Evolutionary conservation across 2,797 vertebrate genomes (phyloP), one percentile per base, ranked within the genome.

Genomic region (Acanthis flammea): DNA sequence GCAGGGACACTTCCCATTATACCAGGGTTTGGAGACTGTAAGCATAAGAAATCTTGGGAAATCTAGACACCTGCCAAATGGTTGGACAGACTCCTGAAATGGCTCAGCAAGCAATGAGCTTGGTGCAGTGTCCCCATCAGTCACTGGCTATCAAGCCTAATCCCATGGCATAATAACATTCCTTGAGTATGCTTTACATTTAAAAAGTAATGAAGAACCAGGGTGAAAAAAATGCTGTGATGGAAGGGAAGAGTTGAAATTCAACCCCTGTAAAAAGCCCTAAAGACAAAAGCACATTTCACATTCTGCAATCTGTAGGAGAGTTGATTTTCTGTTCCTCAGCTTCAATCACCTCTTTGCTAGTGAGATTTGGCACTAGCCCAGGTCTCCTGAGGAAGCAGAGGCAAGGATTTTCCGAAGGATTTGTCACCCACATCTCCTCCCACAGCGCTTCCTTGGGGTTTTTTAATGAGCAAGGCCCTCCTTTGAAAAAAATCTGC

Each of bases 381-480:
- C 83, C 71, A 81, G 60, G 88, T 92, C 95, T 90, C 89, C 88
- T 22, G 53, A 81, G 87, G 68, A 92, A 93, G 72, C 75, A 90
- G 63, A 94, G 54, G 54, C 62, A 92, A 84, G 71, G 82, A 79
- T 94, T 92, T 95, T 92, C 87, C 45, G 3, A 79, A 86, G 92
- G 73, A 90, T 96, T 90, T 93, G 86, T 94, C 93, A 95, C 94
- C 93, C 83, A 91, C 54, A 35, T 65, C 86, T 95, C 37, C 74
- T 95, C 44, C 87, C 0, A 1, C 87, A 55, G 28, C 0, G 5
- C 33, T 60, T 70, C 75, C 68, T 37, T 45, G 51, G 73, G 62
- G 17, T 75, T 89, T 95, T 91, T 62, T 88, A 83, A 92, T 35
- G 66, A 96, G 73, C 30, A 51, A 88, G 28, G 44, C 21, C 51